Percentiles rank a stretch among this genome's conserved stretches.
These are phyloP conservation scores for Protomyctophum bolini DNA, from an alignment of 2,113 vertebrate species.

Conservation along the genomic window DNA sequence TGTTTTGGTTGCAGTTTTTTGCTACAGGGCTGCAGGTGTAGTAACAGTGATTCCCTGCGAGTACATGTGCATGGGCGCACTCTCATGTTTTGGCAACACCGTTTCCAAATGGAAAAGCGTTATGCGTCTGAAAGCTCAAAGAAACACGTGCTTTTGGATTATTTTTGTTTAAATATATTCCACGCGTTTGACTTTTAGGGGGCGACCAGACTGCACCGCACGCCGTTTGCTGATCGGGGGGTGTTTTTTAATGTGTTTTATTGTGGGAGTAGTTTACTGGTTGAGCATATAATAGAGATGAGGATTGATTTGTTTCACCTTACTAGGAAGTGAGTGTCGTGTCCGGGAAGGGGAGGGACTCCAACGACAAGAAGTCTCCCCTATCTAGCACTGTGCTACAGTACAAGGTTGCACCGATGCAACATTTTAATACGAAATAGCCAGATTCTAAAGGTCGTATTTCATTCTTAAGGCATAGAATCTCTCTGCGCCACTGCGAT, in stretches of 20 bases:
- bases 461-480: not conserved
- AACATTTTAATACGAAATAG: constrained; percentile 31
- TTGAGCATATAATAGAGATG: constrained; percentile 69
- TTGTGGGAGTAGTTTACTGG: constrained; percentile 19
- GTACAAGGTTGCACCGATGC: constrained; percentile 40
- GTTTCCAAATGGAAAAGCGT: not conserved
- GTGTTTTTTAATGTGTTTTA: not conserved
- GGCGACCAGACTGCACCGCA: no score
- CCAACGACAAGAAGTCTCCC: constrained; percentile 39
- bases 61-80: not conserved
- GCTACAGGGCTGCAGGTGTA: constrained; percentile 45
- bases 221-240: not conserved
- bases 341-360: constrained; percentile 98
- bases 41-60: not conserved
- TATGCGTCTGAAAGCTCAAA: not conserved
- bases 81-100: constrained; percentile 14
- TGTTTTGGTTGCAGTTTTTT: constrained; percentile 33
- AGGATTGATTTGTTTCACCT: constrained; percentile 97
- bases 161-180: not conserved
- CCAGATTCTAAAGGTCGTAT: not conserved
- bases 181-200: constrained; percentile 1
- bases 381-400: constrained; percentile 34
- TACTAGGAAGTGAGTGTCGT: constrained; percentile 90
- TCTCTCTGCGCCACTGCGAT: not conserved
- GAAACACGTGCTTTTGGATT: not conserved